Base-by-base conservation (phyloP, 1,140 invertebrate genomes). In the Euura lappo region DNA sequence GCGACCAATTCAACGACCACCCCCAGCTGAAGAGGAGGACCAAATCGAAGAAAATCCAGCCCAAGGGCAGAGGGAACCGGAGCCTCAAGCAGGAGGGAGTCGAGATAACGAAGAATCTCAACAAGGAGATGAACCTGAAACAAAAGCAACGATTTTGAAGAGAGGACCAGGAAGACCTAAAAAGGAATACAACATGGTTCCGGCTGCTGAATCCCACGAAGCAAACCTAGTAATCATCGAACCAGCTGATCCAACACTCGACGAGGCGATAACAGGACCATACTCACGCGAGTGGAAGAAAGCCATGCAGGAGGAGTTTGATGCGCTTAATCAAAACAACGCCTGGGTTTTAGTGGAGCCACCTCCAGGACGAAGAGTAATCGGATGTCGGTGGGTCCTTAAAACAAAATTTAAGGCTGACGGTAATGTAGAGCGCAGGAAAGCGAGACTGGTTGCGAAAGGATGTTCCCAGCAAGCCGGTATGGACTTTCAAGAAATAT, bases 231-330 rank as follows among this genome's bases (percentile, higher is more conserved):
- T 28, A 28, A 28, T 0, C 28, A 28, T 1, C 28, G 28, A 28
- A 28, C n/a, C 11, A 65, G 45, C 10, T 10, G 72, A 71, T 44
- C 68, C 71, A 7, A 69, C 73, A 10, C 46, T 72, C 71, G 65
- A 76, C 68, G 72, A 80, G 68, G 76, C 76, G 5, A n/a, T 77
- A 43, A 64, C 11, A 3, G 70, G 72, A 45, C 3, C n/a, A 71
- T 47, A 77, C 6, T 10, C 45, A 45, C 47, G 74, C 42, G 28
- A 77, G 11, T 86, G 84, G 84, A 71, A 76, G 68, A 67, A 72
- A 51, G 84, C 85, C 4, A 85, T 83, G 65, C 10, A 72, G 7
- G 74, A 80, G 11, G 80, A 84, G 77, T 74, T 83, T 11, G 13
- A 75, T 10, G 68, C 78, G 60, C 76, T 68, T 44, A 28, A 79